These are phyloP conservation scores for Glaucidium brasilianum DNA, from an alignment of 2,113 vertebrate genomes.

Conservation along the genomic window DNA sequence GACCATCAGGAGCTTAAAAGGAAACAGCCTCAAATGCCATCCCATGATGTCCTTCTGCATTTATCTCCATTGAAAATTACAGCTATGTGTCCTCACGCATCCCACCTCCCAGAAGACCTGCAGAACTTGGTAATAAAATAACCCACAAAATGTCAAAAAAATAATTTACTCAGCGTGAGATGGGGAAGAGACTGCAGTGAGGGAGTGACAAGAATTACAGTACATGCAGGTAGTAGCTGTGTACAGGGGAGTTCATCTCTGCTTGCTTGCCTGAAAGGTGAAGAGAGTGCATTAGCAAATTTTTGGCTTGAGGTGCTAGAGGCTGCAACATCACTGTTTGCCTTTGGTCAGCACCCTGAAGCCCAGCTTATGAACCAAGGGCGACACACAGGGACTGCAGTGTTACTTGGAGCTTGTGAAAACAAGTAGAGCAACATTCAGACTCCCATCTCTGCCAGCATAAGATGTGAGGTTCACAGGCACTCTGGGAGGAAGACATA, in stretches of 20 bases:
- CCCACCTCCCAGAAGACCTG: not conserved
- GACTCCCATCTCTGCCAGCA: not conserved
- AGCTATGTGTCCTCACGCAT: not conserved
- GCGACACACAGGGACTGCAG: not conserved
- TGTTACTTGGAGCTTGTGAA: not conserved
- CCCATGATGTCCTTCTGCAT: not conserved
- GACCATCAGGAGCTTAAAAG: not conserved
- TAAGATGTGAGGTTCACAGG: not conserved
- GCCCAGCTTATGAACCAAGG: not conserved
- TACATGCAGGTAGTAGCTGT: not conserved
- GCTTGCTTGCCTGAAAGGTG: not conserved
- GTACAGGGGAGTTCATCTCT: not conserved
- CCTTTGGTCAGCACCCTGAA: not conserved
- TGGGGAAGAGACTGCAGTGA: not conserved
- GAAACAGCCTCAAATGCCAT: not conserved
- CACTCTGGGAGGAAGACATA: slow-evolving; percentile 9
- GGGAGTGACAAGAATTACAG: not conserved
- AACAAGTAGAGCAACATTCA: not conserved
- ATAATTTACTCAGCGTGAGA: not conserved
- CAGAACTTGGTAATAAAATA: not conserved
- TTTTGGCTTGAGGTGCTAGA: not conserved
- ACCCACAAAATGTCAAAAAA: not conserved
- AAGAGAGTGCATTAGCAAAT: not conserved
- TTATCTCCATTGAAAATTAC: not conserved
- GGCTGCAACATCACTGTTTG: not conserved